A percentile compares a stretch with the other conserved stretches of the same genome.
These are phyloP conservation scores for Leptoteleia sp. DNA, from an alignment of 1,140 invertebrate genomes.

Conservation along the genomic window DNA sequence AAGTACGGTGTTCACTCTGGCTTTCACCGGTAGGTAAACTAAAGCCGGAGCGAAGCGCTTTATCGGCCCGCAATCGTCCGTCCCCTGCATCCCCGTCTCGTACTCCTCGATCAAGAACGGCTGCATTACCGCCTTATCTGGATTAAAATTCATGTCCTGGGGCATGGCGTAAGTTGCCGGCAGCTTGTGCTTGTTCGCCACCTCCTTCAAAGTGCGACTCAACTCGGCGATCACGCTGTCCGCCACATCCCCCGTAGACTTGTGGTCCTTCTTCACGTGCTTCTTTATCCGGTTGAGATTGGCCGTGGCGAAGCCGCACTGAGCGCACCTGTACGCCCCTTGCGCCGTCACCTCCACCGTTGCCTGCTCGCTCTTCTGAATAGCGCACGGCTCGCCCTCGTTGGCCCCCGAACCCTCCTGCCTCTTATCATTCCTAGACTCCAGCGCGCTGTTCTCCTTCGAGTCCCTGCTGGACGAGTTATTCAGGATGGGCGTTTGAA, in stretches of 20 bases:
- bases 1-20: conserved; percentile 89
- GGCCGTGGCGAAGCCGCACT: conserved; percentile 85
- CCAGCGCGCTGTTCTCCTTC: too few species aligned
- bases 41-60: conserved; percentile 90
- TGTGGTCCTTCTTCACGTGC: conserved; percentile 85
- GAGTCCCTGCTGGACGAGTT: too few species aligned
- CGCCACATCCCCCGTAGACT: conserved; percentile 75
- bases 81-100: conserved; percentile 63
- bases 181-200: conserved; percentile 82
- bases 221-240: conserved; percentile 79
- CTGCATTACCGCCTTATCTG: conserved; percentile 87
- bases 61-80: conserved; percentile 70
- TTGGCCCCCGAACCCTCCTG: too few species aligned
- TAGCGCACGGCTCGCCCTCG: conserved; percentile 72
- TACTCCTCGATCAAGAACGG: conserved; percentile 90
- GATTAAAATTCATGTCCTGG: conserved; percentile 77
- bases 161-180: conserved; percentile 84
- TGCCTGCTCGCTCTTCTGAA: conserved; percentile 74
- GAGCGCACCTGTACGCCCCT: conserved; percentile 83
- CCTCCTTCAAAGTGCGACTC: conserved; percentile 80
- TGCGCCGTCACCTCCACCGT: conserved; percentile 78
- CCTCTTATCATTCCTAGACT: too few species aligned
- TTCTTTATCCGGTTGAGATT: conserved; percentile 84
- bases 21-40: conserved; percentile 94
- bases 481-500: too few species aligned